A percentile compares a stretch with the other conserved stretches of the same genome.
Conservation (phyloP, 2,797 vertebrate genomes). For the Sphenodon punctatus region DNA sequence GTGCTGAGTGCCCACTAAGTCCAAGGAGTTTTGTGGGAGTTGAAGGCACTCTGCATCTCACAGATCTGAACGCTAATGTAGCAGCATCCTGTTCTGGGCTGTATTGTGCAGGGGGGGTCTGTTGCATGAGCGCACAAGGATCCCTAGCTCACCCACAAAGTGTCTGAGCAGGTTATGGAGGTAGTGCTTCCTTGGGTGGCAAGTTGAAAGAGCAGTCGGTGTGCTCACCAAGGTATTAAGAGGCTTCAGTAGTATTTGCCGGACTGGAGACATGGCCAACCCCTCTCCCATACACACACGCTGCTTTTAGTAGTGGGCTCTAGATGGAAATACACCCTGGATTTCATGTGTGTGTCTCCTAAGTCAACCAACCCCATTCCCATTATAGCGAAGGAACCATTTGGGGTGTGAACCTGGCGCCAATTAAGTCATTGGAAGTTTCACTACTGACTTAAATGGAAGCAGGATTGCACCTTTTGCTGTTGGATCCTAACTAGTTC, state of each 20-base stretch:
- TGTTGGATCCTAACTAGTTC: too few relatives aligned
- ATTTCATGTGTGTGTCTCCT: not conserved
- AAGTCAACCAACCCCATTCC: not conserved
- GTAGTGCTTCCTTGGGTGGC: not conserved
- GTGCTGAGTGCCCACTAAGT: not conserved
- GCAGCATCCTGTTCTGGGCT: rapidly evolving
- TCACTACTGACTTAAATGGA: too few relatives aligned
- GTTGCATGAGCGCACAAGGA: rapidly evolving
- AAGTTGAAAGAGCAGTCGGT: too few relatives aligned
- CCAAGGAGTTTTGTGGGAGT: not conserved
- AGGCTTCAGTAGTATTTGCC: too few relatives aligned
- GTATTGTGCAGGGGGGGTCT: not conserved
- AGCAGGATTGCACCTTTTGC: too few relatives aligned
- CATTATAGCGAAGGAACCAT: too few relatives aligned
- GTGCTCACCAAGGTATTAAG: too few relatives aligned
- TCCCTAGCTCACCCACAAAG: too few relatives aligned
- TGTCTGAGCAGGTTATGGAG: not conserved
- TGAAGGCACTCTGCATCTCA: too few relatives aligned
- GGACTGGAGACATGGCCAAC: not conserved
- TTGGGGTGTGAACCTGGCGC: too few relatives aligned
- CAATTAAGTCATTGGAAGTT: too few relatives aligned
- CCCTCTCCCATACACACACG: not conserved
- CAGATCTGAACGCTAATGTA: not conserved
- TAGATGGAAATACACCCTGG: not conserved
- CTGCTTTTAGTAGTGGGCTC: not conserved